These are phyloP conservation scores for Apodemus agrarius DNA, from an alignment of 2,797 vertebrate species.

Conservation along the genomic window DNA sequence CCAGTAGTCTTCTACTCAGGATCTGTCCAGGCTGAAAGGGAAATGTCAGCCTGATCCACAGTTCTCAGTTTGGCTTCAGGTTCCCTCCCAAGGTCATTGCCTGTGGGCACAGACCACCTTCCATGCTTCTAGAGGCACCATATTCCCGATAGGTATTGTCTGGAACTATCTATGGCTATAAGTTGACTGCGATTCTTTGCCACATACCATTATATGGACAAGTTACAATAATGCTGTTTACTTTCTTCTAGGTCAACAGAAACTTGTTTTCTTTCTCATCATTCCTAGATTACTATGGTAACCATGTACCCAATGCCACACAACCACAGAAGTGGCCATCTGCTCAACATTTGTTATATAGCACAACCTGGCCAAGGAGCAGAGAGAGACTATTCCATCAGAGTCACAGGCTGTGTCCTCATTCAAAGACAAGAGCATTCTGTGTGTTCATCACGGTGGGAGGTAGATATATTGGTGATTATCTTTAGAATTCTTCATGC, in stretches of 20 bases:
- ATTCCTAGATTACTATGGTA: background rate
- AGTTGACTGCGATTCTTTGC: background rate
- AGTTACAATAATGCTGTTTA: too few relatives aligned
- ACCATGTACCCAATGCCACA: background rate
- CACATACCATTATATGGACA: background rate
- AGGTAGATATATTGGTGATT: background rate
- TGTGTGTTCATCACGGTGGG: background rate
- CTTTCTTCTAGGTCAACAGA: background rate
- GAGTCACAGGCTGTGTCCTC: background rate
- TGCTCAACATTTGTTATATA: background rate
- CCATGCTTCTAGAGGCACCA: rapidly evolving
- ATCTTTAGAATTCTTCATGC: background rate
- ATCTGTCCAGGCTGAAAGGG: background rate
- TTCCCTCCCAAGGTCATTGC: background rate
- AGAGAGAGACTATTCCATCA: background rate
- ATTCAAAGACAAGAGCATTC: background rate
- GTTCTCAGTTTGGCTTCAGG: background rate
- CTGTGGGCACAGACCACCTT: background rate
- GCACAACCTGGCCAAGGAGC: background rate
- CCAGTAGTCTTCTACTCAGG: background rate
- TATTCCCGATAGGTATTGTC: background rate
- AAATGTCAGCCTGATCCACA: background rate
- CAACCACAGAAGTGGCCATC: too few relatives aligned
- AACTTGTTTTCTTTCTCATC: background rate
- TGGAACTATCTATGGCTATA: background rate